Base-by-base conservation (phyloP, 2,888 invertebrate species). In the Caenorhabditis sp. region DNA sequence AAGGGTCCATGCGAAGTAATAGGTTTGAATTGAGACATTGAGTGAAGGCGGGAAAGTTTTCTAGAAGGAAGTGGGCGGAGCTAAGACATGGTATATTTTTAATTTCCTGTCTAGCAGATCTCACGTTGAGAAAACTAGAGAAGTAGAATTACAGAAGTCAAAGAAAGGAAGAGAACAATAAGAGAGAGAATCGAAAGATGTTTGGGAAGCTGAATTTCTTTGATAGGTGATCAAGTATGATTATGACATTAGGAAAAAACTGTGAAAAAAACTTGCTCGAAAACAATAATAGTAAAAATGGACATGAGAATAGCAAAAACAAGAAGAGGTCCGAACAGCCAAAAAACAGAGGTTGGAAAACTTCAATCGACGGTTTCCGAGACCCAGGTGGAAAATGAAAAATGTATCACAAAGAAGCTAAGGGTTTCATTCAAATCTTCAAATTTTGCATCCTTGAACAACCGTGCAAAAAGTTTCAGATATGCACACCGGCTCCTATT, bases 351-450 rank as follows among this genome's bases (percentile, higher is more conserved):
- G 73, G 73, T 73, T 24, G 38, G 73, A 63, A 73, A 73, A 38
- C 73, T 73, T 61, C 22, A 59, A 63, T 74, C 63, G 63, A 41
- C 74, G 61, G 54, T 74, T 74, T 64, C 63, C 63, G 73, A 73
- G 35, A 12, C 38, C 38, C 49, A 51, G 22, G 31, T 31, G 31
- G 31, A 31, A 10, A 38, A 12, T 38, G 38, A n/a, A 54, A 38
- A 35, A 22, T 63, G 49, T 7, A 38, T 10, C 8, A 5, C 0
- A 19, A 54, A 24, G 54, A 68, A 54, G 54, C 26, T 26, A 24
- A 38, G 38, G 24, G 51, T 47, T 22, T 54, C 31, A 49, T 22
- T 31, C 22, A 54, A 22, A 8, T 8, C 19, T 58, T 1, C 14
- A n/a, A 16, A 2, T 26, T 44, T 6, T 19, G 38, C 38, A 35